Percentiles rank a stretch among this genome's conserved stretches.
Conservation (phyloP, 37 sponge, comb jelly and placozoan genomes). For the Axinella damicornis region DNA sequence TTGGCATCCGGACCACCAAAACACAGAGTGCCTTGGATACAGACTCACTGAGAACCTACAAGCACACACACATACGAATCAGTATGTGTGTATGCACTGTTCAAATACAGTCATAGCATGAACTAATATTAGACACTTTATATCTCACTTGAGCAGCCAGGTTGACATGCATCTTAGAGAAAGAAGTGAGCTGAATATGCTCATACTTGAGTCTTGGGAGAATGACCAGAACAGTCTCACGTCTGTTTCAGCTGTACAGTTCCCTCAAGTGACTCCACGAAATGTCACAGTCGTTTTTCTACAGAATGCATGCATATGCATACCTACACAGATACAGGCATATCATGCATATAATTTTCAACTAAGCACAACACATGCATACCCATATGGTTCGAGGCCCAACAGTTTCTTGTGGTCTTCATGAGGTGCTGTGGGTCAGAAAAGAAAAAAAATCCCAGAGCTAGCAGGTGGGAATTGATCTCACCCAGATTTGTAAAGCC, state of each 20-base stretch:
- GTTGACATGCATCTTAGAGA: conserved; percentile 69
- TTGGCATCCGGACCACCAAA: conserved; percentile 19
- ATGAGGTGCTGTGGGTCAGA: conserved; percentile 50
- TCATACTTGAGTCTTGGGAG: conserved; percentile 59
- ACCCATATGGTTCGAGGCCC: conserved; percentile 31
- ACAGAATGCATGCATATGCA: not conserved
- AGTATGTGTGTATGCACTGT: no score
- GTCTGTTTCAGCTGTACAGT: conserved; percentile 25
- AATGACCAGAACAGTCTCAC: not conserved
- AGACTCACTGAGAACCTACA: conserved; percentile 36
- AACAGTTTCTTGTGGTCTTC: conserved; percentile 58
- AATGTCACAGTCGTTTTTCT: conserved; percentile 13
- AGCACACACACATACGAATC: no score
- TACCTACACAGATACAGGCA: no score
- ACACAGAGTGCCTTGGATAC: conserved; percentile 5
- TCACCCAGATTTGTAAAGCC: conserved; percentile 11
- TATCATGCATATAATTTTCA: no score
- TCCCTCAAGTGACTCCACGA: conserved; percentile 35
- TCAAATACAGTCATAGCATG: no score
- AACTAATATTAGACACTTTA: not conserved
- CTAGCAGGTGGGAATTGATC: conserved; percentile 7
- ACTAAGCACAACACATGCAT: no score
- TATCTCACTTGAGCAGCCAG: conserved; percentile 54
- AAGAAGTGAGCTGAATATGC: conserved; percentile 51
- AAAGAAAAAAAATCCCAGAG: conserved; percentile 44